phyloP scores from a whole-genome alignment of 37 sponge, comb jelly and placozoan species.

The Hexactinellida sp. region DNA sequence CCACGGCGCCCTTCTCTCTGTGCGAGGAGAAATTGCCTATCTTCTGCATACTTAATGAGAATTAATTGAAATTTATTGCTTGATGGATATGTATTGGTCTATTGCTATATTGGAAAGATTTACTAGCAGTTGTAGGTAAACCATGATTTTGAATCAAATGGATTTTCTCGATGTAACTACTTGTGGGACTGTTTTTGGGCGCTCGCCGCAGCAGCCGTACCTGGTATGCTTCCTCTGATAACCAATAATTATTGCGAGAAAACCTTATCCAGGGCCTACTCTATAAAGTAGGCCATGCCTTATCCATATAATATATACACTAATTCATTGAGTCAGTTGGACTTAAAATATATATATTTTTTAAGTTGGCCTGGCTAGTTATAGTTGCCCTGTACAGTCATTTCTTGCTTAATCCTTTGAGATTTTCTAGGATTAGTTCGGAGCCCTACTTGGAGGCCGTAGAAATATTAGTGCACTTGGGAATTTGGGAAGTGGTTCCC shows the following conservation, averaged over 20 bases:
- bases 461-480: too few species aligned
- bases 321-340: neutral
- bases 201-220: too few species aligned
- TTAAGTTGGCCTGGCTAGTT: neutral
- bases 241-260: neutral
- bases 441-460: too few species aligned
- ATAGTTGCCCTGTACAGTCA: neutral
- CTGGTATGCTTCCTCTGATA: neutral
- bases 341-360: neutral
- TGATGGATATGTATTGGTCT: neutral
- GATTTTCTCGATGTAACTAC: neutral
- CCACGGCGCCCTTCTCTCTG: conserved; percentile 14
- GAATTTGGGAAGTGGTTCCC: too few species aligned
- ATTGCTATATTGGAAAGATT: neutral
- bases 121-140: neutral
- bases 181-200: neutral
- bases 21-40: neutral
- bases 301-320: neutral
- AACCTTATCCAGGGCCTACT: too few species aligned
- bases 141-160: neutral
- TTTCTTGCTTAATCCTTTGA: neutral
- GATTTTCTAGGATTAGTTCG: neutral
- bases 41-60: neutral
- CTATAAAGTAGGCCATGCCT: too few species aligned
- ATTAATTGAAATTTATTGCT: too few species aligned